Evolutionary conservation across 2,113 vertebrate genomes (phyloP), one percentile per base, ranked within the genome.

Genomic region (Telmatochromis sp.): DNA sequence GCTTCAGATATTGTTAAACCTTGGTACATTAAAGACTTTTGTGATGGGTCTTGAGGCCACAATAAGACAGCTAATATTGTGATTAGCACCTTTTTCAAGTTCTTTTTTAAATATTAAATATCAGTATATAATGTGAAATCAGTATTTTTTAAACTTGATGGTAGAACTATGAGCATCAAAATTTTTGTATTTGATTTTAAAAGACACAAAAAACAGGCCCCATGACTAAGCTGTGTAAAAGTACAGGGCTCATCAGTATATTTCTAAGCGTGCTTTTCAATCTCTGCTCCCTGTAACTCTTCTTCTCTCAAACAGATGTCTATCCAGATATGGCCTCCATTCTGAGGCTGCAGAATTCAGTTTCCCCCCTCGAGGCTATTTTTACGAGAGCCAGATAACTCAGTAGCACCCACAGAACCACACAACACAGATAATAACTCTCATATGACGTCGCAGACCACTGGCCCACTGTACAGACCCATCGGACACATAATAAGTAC

Each of bases 381-480:
- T 93, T 80, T 93, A 68, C 55, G 2, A 78, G 50, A 63, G n/a
- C 86, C 92, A 78, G 93, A 94, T 89, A 93, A 91, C 80, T 89
- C 81, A 88, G 83, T 86, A 28, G 86, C 91, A 93, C 89, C 82
- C 84, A 86, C 89, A 40, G 91, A 89, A 51, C 42, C 50, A 58
- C 6, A 11, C 85, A 80, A 57, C 81, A 78, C 73, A 85, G 91
- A 94, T 90, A 92, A 95, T 94, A 94, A 93, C 85, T 87, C 71
- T 79, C 83, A 91, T 94, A 90, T 90, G 91, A 89, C 33, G 57
- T 83, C 0, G 80, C 89, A 80, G 88, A 86, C 91, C 89, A 79
- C 81, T 87, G 82, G 84, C 80, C 58, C 71, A 14, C 45, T 10
- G 35, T 26, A 83, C 84, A 87, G 81, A 89, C 84, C 63, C 82